A percentile compares a stretch with the other conserved stretches of the same genome.
Conservation (phyloP, 2,888 invertebrate species). For the Chydorus sphaericus region DNA sequence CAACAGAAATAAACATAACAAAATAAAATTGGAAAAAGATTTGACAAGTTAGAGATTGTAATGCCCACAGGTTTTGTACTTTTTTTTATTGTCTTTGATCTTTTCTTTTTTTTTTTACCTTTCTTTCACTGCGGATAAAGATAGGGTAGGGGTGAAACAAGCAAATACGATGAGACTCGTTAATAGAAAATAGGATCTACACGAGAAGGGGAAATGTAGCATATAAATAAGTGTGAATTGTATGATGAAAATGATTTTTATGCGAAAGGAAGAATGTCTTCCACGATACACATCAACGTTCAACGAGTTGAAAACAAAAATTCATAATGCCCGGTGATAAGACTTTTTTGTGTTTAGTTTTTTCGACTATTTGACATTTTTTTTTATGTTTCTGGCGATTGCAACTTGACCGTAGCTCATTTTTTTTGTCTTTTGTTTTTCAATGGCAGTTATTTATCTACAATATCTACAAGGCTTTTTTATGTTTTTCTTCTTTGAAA, state of each 20-base stretch:
- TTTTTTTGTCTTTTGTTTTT: background rate
- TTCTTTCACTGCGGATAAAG: background rate
- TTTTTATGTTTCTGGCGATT: background rate
- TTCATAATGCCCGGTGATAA: background rate
- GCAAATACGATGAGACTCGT: background rate
- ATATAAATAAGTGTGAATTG: slow-evolving; percentile 4
- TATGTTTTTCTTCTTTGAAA: background rate
- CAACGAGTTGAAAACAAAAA: background rate
- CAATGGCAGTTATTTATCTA: slow-evolving; percentile 7
- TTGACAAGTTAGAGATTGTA: background rate
- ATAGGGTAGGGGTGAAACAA: background rate
- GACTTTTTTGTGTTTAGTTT: too few species aligned
- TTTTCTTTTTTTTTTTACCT: slow-evolving; percentile 1
- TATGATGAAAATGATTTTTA: too few species aligned
- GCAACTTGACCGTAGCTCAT: too few species aligned
- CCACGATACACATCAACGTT: background rate
- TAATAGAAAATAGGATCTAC: background rate
- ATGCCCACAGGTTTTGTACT: slow-evolving; percentile 1
- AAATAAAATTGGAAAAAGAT: background rate
- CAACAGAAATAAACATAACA: too few species aligned
- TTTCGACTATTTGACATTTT: background rate
- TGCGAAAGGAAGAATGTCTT: too few species aligned
- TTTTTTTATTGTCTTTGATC: slow-evolving; percentile 7
- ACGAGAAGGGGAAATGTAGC: background rate
- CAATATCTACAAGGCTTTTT: slow-evolving; percentile 1